Base-by-base conservation (phyloP, 2,888 invertebrate species). In the Andrena hattorfiana region DNA sequence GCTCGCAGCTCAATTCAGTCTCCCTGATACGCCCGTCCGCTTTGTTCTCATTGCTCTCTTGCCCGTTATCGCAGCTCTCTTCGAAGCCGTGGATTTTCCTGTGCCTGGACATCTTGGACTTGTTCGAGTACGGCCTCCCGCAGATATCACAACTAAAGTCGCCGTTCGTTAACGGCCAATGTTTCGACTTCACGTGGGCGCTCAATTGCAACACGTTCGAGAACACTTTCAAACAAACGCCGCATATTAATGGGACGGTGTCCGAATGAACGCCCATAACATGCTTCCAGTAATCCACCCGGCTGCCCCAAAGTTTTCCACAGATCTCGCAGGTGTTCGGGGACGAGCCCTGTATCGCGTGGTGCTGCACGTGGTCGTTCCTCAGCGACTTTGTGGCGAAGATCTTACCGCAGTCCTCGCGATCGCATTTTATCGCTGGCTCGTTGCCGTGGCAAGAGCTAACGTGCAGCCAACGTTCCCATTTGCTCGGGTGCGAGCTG, bases 231-330 rank as follows among this genome's bases (percentile, higher is more conserved):
- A 95, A 89, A 73, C 95, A 95, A 42, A 95, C 94, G 2, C 95
- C 95, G 81, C 95, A 95, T 4, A 95, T 94, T 48, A 94, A 90
- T 2, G 95, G 94, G 42, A 95, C 94, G 28, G 94, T 94, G 64
- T 94, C 94, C 2, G 94, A 92, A 81, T 95, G 95, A 1, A 95
- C 95, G 8, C 95, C 95, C 94, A 95, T 95, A 71, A 95, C 94
- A 76, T 95, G 95, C 72, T 95, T 95, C 94, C 95, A 95, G 84
- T 94, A 95, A 85, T 95, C 95, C 5, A 95, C 94, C n/a, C 94
- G 92, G 60, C 94, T 94, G 54, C 94, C 94, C 95, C 95, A 95
- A 59, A 95, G 85, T 86, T 95, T 94, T 0, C 95, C 95, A 75
- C 95, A 95, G n/a, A 95, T 94, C 75, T 94, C 94, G 85, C 94